phyloP scores from a whole-genome alignment of 2,113 vertebrate genomes.

The Mormyrus lacerda region DNA sequence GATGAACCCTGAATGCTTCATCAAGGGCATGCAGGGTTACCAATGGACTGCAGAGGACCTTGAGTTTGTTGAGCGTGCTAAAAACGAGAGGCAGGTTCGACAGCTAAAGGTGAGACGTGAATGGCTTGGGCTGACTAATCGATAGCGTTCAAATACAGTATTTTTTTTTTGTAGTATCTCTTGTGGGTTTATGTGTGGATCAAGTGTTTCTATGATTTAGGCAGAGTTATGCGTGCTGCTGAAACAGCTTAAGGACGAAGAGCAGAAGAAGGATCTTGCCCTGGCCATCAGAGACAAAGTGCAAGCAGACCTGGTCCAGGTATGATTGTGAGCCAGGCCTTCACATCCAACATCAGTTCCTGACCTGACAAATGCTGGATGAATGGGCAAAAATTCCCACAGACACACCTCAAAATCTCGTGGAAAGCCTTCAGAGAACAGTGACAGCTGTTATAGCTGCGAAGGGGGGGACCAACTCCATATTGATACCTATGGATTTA shows the following conservation, averaged over 20 bases:
- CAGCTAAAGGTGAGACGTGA: conserved; percentile 24
- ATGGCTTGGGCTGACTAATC: background rate
- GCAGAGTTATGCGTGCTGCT: background rate
- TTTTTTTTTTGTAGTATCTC: background rate
- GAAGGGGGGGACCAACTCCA: background rate
- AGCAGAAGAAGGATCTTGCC: background rate
- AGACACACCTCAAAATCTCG: background rate
- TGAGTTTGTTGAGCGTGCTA: conserved; percentile 28
- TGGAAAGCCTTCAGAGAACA: background rate
- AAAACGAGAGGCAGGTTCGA: conserved; percentile 15
- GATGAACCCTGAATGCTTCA: conserved; percentile 15
- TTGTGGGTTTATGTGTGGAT: background rate
- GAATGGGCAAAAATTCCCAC: background rate
- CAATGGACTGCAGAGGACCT: conserved; percentile 22
- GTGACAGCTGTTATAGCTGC: background rate
- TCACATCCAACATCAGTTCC: background rate
- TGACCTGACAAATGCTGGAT: background rate
- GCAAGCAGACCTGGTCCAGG: conserved; percentile 14
- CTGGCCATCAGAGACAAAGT: conserved; percentile 23
- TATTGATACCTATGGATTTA: background rate
- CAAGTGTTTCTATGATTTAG: background rate
- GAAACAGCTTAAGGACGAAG: background rate
- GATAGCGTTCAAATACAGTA: background rate
- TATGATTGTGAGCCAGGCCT: background rate
- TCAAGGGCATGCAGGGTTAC: conserved; percentile 29